phyloP scores from a whole-genome alignment of 1,140 invertebrate genomes.

The Drosophila ironensis region DNA sequence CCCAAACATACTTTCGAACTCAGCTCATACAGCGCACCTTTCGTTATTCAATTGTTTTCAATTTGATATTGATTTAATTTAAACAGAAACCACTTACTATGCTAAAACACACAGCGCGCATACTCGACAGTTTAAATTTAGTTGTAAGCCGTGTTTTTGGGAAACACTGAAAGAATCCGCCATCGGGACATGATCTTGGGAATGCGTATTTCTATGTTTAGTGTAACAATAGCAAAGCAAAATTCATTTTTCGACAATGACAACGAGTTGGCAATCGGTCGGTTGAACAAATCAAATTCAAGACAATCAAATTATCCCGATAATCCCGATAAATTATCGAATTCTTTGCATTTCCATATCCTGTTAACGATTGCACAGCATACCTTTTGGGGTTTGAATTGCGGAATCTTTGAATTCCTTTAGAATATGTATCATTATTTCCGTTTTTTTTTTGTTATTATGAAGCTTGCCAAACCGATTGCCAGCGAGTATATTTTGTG shows the following conservation, averaged over 20 bases:
- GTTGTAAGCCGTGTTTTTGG: neutral
- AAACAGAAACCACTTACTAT: neutral
- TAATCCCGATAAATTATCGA: too few species aligned
- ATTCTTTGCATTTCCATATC: neutral
- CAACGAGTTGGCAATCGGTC: constrained; percentile 17
- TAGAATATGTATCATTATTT: too few species aligned
- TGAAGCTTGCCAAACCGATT: constrained; percentile 12
- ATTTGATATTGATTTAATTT: neutral
- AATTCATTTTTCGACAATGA: neutral
- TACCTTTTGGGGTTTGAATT: neutral
- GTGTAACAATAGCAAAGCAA: neutral
- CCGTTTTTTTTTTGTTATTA: too few species aligned
- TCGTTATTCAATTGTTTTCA: neutral
- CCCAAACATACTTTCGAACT: neutral
- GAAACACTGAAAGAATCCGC: neutral
- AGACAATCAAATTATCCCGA: neutral
- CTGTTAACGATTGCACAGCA: neutral
- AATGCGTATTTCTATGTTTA: constrained; percentile 17
- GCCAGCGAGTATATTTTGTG: constrained; percentile 28
- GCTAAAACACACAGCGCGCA: neutral
- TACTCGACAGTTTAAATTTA: constrained; percentile 24
- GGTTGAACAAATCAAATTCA: neutral
- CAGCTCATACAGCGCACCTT: constrained; percentile 2
- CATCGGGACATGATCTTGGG: constrained; percentile 3
- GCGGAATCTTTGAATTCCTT: too few species aligned